phyloP scores from a whole-genome alignment of 1,140 invertebrate species.

The Dolichoris vasculosae region DNA sequence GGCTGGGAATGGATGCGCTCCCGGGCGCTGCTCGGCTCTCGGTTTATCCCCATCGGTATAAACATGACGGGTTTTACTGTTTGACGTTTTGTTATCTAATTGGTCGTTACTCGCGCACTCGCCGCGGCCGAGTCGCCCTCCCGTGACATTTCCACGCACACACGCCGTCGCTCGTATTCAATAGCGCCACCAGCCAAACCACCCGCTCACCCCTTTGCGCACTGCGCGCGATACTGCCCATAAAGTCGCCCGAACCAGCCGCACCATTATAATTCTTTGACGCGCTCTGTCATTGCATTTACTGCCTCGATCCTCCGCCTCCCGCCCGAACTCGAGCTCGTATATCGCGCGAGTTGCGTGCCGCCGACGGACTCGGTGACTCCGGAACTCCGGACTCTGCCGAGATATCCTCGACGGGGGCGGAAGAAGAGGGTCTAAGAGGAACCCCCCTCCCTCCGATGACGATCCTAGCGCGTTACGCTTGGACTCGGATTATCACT shows the following conservation, averaged over 20 bases:
- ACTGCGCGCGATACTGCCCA: constrained; percentile 34
- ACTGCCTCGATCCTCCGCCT: constrained; percentile 35
- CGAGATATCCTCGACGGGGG: no score
- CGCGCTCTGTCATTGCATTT: constrained; percentile 53
- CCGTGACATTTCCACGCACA: constrained; percentile 3
- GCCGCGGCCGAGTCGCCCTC: not conserved
- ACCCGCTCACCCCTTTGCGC: not conserved
- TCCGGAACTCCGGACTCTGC: no score
- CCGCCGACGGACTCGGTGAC: not conserved
- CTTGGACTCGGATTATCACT: no score
- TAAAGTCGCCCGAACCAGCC: constrained; percentile 35
- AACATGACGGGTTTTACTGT: constrained; percentile 70
- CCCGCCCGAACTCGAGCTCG: not conserved
- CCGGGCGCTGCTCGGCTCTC: constrained; percentile 32
- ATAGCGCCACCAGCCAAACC: not conserved
- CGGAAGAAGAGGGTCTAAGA: no score
- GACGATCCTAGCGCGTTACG: no score
- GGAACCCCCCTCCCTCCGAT: no score
- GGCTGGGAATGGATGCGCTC: constrained; percentile 3
- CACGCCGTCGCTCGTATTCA: not conserved
- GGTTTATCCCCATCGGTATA: constrained; percentile 67
- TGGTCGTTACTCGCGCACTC: constrained; percentile 65
- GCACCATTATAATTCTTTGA: constrained; percentile 48
- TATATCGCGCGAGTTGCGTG: not conserved
- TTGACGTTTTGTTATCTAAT: constrained; percentile 72